Conservation (phyloP, 1,140 invertebrate genomes). For the Harpegnathos saltator region DNA sequence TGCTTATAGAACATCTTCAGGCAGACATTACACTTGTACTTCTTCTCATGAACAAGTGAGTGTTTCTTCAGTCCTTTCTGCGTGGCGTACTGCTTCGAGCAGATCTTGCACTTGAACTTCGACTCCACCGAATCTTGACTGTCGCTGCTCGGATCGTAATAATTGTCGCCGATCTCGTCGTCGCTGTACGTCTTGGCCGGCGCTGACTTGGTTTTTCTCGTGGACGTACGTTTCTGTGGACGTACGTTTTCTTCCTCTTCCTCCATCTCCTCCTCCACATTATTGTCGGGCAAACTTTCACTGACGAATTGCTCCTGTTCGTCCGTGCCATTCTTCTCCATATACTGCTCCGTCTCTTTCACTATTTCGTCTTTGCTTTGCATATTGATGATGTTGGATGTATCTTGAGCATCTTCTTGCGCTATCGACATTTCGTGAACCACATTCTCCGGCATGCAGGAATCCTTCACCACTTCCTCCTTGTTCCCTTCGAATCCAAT, state of each 20-base stretch:
- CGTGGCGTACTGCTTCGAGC: constrained; percentile 79
- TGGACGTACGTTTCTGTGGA: constrained; percentile 75
- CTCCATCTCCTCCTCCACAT: constrained; percentile 20
- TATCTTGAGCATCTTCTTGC: constrained; percentile 30
- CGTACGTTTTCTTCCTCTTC: constrained; percentile 52
- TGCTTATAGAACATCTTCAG: constrained; percentile 81
- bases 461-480: constrained; percentile 62
- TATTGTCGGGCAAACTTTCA: constrained; percentile 60
- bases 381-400: constrained; percentile 42
- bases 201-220: constrained; percentile 76
- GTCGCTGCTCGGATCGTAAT: constrained; percentile 74
- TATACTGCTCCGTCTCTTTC: constrained; percentile 36
- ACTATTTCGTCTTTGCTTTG: constrained; percentile 45
- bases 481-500: constrained; percentile 77
- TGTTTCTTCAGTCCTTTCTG: constrained; percentile 84
- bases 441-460: constrained; percentile 44
- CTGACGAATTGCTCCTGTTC: constrained; percentile 61
- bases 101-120: constrained; percentile 82
- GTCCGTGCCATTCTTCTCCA: constrained; percentile 36
- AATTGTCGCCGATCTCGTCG: constrained; percentile 77
- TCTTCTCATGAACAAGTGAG: constrained; percentile 81
- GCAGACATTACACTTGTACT: constrained; percentile 81
- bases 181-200: constrained; percentile 75
- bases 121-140: constrained; percentile 73
- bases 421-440: constrained; percentile 53